These are phyloP conservation scores for Vanessa atalanta DNA, from an alignment of 1,140 invertebrate species.

Conservation along the genomic window DNA sequence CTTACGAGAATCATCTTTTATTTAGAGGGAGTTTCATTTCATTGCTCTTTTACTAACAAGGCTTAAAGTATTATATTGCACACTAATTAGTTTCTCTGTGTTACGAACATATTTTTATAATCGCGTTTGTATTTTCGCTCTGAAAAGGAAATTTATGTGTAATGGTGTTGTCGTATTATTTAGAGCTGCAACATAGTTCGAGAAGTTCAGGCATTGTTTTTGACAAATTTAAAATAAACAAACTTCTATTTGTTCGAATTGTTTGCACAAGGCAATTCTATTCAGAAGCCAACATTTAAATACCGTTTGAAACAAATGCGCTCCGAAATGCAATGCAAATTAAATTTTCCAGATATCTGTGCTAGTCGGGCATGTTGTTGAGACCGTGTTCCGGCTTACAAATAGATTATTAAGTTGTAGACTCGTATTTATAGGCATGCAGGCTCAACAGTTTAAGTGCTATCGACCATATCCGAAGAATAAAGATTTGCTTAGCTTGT, in stretches of 20 bases:
- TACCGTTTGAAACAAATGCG: conserved; percentile 17
- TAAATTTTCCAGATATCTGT: conserved; percentile 24
- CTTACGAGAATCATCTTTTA: conserved; percentile 62
- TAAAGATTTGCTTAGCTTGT: conserved; percentile 27
- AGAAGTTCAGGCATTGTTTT: not conserved
- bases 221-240: conserved; percentile 3
- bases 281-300: conserved; percentile 8
- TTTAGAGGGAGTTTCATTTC: conserved; percentile 59
- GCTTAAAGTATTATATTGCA: conserved; percentile 27
- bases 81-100: not conserved
- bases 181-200: not conserved
- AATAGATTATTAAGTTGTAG: conserved; percentile 28
- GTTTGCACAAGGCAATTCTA: not conserved
- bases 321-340: conserved; percentile 13
- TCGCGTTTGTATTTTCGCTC: not conserved
- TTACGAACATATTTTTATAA: not conserved
- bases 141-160: not conserved
- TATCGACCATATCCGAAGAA: conserved; percentile 4
- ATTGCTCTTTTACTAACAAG: conserved; percentile 41
- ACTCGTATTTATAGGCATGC: conserved; percentile 22
- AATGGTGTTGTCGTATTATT: not conserved
- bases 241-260: not conserved
- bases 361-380: conserved; percentile 9
- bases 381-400: conserved; percentile 18
- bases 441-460: conserved; percentile 23